Percentiles rank a stretch among this genome's conserved stretches.
Conservation (phyloP, 2,113 vertebrate species). For the zebrafish (Danio rerio) region GRCz12tu NC_133181.1:9183001-9183500, state of each 20-base stretch:
- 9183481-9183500: constrained; percentile 56
- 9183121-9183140: neutral
- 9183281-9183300: constrained; percentile 87
- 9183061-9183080: neutral
- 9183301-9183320: constrained; percentile 87
- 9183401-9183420: neutral
- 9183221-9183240: too few species aligned
- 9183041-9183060: constrained; percentile 9
- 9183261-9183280: constrained; percentile 86
- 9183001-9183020: neutral
- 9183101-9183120: too few species aligned
- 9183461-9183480: constrained; percentile 36
- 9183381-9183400: neutral
- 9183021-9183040: neutral
- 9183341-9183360: constrained; percentile 74
- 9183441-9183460: constrained; percentile 59
- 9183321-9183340: constrained; percentile 94
- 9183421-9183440: constrained; percentile 13
- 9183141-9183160: neutral
- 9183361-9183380: constrained; percentile 24
- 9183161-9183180: neutral
- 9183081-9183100: neutral
- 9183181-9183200: constrained; percentile 40
- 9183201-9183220: too few species aligned
- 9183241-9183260: constrained; percentile 66